Base-by-base conservation (phyloP, 2,113 vertebrate species). In the Clarias batrachus region DNA sequence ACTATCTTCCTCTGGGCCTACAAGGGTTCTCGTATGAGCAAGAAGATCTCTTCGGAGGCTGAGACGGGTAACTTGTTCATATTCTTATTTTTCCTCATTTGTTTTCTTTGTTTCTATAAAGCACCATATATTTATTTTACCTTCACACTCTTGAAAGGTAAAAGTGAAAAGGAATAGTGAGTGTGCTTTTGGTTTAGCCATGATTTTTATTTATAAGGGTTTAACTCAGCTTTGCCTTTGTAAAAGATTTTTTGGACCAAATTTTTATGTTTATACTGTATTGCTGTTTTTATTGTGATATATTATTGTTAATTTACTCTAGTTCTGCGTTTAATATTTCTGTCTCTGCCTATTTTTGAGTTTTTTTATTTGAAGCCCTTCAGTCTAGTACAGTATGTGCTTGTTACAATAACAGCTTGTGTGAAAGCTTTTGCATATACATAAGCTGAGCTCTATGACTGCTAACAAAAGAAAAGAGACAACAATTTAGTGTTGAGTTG, bases 1-100 rank as follows among this genome's bases (percentile, higher is more conserved):
- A 91, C 88, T 0, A 90, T 97, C 2, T 74, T 93, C 27, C 91
- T 96, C 89, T 97, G 96, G 96, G 94, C 96, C 76, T 92, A 92
- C 91, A 96, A 93, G 86, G 95, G 94, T 79, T 89, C 89, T 82
- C 94, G 89, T 76, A 90, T 92, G 90, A 97, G 96, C 90, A 92
- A 89, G 88, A 96, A 94, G 86, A 94, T 86, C 65, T 93, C 92
- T 68, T 93, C 92, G 19, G 88, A 92, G 56, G 93, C 90, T 0
- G 92, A 95, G 86, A 97, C 96, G 94, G 96, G 96, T 97, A 90
- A 88, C 76, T 63, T 73, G 11, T 85, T 76, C 41, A n/a, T 81
- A 66, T 87, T 52, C 56, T 63, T 48, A 9, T 21, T 57, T 19
- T 84, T 79, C 16, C 25, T 77, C 54, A 12, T 23, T 56, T 2